These are phyloP conservation scores for Aromia moschata DNA, from an alignment of 2,888 invertebrate genomes.

Conservation along the genomic window DNA sequence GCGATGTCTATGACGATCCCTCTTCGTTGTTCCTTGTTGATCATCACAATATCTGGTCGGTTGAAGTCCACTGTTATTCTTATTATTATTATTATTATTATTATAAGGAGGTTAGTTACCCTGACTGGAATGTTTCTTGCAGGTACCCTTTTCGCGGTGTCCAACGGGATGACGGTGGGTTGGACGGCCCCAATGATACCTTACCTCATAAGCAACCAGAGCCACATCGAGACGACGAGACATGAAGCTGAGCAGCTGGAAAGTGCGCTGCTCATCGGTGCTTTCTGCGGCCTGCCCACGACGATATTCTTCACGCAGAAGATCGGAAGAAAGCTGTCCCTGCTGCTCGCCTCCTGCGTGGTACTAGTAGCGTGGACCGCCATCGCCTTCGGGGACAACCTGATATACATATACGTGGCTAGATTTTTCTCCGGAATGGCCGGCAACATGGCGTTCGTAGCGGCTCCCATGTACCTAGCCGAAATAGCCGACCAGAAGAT, in stretches of 20 bases:
- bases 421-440: conserved; percentile 58
- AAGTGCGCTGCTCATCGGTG: conserved; percentile 48
- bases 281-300: conserved; percentile 54
- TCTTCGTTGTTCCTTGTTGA: too few relatives aligned
- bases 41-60: too few relatives aligned
- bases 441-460: conserved; percentile 59
- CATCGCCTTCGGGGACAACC: conserved; percentile 53
- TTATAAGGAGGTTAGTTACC: too few relatives aligned
- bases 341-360: conserved; percentile 54
- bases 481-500: conserved; percentile 61
- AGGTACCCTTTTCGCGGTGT: conserved; percentile 59
- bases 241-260: conserved; percentile 51
- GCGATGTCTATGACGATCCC: too few relatives aligned
- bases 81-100: too few relatives aligned
- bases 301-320: conserved; percentile 55
- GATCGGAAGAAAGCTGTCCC: conserved; percentile 56
- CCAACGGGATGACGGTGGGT: conserved; percentile 60
- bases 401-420: conserved; percentile 54
- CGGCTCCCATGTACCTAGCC: conserved; percentile 61
- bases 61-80: too few relatives aligned
- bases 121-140: too few relatives aligned
- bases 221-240: conserved; percentile 52
- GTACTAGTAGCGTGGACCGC: conserved; percentile 58
- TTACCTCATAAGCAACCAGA: conserved; percentile 49
- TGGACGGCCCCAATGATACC: conserved; percentile 60